A percentile compares a stretch with the other conserved stretches of the same genome.
Conservation (phyloP, 2,797 vertebrate genomes). For the Numenius phaeopus region DNA sequence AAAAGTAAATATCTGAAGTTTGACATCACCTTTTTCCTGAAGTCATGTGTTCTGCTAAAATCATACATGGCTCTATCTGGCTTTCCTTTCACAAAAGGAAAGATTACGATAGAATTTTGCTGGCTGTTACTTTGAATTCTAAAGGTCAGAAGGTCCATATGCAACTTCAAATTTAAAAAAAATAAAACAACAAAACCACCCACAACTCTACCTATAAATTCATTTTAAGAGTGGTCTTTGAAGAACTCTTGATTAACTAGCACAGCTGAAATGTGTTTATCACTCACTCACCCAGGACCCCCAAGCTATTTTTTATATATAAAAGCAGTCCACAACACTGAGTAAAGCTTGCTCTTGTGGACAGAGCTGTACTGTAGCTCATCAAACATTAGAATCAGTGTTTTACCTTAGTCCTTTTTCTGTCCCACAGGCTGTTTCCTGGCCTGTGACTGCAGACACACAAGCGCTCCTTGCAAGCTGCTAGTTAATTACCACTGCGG, state of each 20-base stretch:
- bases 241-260: not conserved
- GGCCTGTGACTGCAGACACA: not conserved
- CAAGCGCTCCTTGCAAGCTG: not conserved
- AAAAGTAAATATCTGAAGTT: not conserved
- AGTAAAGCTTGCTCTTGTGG: not conserved
- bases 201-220: not conserved
- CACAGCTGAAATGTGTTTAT: not conserved
- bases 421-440: not conserved
- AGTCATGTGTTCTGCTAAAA: not conserved
- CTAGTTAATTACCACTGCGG: not conserved
- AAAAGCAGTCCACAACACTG: not conserved
- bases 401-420: not conserved
- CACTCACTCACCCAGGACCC: not conserved
- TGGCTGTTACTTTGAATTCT: not conserved
- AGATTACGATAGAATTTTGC: not conserved
- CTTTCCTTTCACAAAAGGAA: not conserved
- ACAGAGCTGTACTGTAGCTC: not conserved
- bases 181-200: not conserved
- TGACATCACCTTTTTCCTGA: not conserved
- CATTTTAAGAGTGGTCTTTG: not conserved
- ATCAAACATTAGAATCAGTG: not conserved
- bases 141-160: not conserved
- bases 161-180: not conserved
- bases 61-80: not conserved
- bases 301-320: not conserved